phyloP scores from a whole-genome alignment of 1,140 invertebrate species.

The Drosophila sturtevanti region DNA sequence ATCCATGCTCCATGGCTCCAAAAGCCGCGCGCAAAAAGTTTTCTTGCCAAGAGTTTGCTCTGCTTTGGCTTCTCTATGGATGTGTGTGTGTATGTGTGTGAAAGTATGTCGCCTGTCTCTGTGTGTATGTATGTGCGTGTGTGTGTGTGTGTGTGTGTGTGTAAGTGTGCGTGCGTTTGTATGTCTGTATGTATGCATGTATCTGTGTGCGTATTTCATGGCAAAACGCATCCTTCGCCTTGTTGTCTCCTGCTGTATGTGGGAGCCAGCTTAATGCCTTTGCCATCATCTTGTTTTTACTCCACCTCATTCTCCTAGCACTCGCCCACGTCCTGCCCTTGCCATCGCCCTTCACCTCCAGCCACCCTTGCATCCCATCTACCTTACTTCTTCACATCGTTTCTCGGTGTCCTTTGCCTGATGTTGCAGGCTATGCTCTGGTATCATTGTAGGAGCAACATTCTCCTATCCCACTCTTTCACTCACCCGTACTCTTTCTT shows the following conservation, averaged over 20 bases:
- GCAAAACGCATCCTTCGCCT: constrained; percentile 72
- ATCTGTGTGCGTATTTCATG: constrained; percentile 56
- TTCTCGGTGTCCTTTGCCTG: constrained; percentile 55
- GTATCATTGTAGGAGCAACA: constrained; percentile 70
- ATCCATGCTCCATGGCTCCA: constrained; percentile 20
- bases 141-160: constrained; percentile 17
- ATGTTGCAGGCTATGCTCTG: constrained; percentile 57
- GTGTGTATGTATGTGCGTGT: constrained; percentile 20
- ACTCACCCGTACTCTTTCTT: constrained; percentile 9
- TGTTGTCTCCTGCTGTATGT: constrained; percentile 22
- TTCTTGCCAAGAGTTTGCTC: constrained; percentile 54
- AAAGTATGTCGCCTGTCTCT: constrained; percentile 54
- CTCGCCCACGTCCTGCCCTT: too few relatives aligned
- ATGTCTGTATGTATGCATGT: constrained; percentile 28
- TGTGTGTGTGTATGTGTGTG: constrained; percentile 29
- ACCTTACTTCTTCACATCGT: neutral
- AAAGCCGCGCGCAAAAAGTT: constrained; percentile 46
- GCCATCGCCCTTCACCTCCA: neutral
- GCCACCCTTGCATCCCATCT: constrained; percentile 9
- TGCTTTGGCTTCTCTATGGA: neutral
- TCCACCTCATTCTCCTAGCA: neutral
- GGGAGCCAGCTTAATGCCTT: constrained; percentile 74
- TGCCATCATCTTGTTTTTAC: constrained; percentile 49
- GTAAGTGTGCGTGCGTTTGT: neutral
- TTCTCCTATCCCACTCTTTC: neutral